phyloP scores from a whole-genome alignment of 1,140 invertebrate genomes.

The Drosophila arizonae region DNA sequence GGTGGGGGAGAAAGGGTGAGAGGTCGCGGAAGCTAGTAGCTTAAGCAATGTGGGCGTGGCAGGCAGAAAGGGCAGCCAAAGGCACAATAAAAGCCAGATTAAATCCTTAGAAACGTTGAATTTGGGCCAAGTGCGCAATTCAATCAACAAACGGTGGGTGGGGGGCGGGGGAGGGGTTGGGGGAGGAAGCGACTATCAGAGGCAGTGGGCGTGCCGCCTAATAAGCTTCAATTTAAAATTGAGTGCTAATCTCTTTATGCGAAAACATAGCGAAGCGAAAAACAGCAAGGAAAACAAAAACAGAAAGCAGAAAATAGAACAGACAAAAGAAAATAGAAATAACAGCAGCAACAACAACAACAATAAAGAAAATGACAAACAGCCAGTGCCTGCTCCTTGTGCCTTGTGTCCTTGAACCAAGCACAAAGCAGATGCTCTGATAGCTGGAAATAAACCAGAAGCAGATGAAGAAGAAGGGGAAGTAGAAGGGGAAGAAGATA shows the following conservation, averaged over 20 bases:
- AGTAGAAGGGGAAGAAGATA: background rate
- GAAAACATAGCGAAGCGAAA: constrained; percentile 14
- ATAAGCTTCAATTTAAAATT: constrained; percentile 57
- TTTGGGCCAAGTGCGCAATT: constrained; percentile 41
- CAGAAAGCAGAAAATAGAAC: constrained; percentile 9
- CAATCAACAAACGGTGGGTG: constrained; percentile 20
- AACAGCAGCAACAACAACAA: background rate
- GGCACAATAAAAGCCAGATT: constrained; percentile 45
- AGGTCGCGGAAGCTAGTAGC: background rate
- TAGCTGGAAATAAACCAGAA: background rate
- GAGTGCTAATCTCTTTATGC: constrained; percentile 57
- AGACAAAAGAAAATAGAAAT: constrained; percentile 14
- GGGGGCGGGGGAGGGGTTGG: no score
- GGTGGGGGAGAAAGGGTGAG: background rate
- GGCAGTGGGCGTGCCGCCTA: constrained; percentile 22
- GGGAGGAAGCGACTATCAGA: no score
- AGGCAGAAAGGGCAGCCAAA: constrained; percentile 11
- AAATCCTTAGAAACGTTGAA: constrained; percentile 41
- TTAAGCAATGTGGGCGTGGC: constrained; percentile 6
- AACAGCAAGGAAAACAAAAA: constrained; percentile 23
- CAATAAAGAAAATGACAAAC: constrained; percentile 14
- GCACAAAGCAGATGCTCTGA: constrained; percentile 14
- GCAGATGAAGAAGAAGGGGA: background rate
- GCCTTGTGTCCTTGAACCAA: constrained; percentile 46
- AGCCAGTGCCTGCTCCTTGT: background rate